Base-by-base conservation (phyloP, 2,113 vertebrate species). In the Calonectris borealis region DNA sequence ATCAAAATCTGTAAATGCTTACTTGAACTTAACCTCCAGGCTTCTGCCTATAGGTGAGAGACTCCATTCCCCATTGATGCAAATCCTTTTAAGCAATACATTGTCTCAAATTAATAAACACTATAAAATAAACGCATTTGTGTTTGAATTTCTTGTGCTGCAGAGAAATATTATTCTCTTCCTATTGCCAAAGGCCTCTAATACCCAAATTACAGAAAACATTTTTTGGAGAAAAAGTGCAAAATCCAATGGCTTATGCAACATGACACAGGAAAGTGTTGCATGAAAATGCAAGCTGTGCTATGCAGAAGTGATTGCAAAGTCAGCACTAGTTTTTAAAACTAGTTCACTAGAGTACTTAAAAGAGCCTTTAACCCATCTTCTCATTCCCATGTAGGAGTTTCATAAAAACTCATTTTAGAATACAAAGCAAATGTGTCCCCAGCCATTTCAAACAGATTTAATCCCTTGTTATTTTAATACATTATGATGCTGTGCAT, bases 371-470 rank as follows among this genome's bases (percentile, higher is more conserved):
- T 82, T 96, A 96, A 82, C 27, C 16, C 36, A 86, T 86, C 77
- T 84, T 72, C 77, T 94, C 40, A 76, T 89, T 86, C 40, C 24
- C 27, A 16, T 21, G 40, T 79, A 85, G 57, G 77, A 85, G 80
- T 85, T 94, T 65, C 61, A 95, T 92, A 84, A 96, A 93, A 86
- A 76, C 61, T 84, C 25, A 46, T 92, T 89, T 92, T 79, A 89
- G 44, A 84, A 42, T 72, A 86, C 44, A 76, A 90, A 92, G 72
- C 31, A 92, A 95, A 92, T 72, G 49, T 52, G 57, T 96, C 86
- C 73, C 86, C 25, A 84, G 91, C 27, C 65, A 65, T 86, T 93
- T 91, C 58, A 81, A 89, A 76, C 55, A 76, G 19, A 84, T 52
- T 79, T 38, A 65, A 65, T 90, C 57, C 34, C 40, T 64, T 87